Conservation (phyloP, 2,888 invertebrate species). For the Eilema sororculum region DNA sequence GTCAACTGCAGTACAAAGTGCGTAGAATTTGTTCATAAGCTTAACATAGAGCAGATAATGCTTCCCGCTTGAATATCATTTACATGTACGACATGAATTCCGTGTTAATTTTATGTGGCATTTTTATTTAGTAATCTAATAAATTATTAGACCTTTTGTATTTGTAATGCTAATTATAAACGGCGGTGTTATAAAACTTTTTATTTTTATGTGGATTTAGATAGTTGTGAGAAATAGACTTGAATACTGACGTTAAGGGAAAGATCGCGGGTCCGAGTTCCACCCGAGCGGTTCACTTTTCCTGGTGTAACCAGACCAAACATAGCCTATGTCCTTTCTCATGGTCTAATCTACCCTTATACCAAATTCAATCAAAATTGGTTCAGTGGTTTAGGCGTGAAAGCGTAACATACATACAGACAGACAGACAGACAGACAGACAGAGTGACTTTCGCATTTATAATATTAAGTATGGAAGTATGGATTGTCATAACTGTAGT, state of each 20-base stretch:
- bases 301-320: no score
- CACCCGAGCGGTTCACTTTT: no score
- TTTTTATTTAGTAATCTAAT: conserved; percentile 22
- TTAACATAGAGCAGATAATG: conserved; percentile 61
- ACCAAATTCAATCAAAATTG: no score
- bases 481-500: no score
- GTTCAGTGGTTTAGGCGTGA: no score
- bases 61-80: conserved; percentile 56
- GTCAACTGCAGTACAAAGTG: not conserved
- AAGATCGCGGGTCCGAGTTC: no score
- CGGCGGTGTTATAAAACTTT: not conserved
- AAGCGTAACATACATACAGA: no score
- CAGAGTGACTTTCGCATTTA: no score
- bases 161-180: conserved; percentile 14
- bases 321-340: no score
- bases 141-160: conserved; percentile 18
- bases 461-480: no score
- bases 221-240: not conserved
- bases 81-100: conserved; percentile 24
- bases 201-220: not conserved
- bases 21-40: conserved; percentile 49
- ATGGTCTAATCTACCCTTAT: no score
- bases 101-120: conserved; percentile 25
- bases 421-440: no score
- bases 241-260: not conserved